Conservation (phyloP, 2,888 invertebrate species). For the Callinectes sapidus region DNA sequence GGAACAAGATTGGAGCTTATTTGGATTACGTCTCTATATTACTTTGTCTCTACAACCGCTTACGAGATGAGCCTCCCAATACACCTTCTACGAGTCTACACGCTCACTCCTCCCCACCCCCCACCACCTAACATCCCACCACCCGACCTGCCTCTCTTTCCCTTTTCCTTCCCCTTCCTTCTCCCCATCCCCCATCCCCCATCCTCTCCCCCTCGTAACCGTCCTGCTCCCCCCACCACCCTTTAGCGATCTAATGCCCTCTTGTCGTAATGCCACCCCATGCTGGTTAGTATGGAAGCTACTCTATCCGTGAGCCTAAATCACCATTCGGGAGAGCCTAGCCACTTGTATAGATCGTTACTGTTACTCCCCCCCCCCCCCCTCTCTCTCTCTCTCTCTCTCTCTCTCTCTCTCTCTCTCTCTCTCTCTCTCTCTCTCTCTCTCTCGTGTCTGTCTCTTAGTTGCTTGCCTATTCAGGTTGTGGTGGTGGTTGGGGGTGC, state of each 20-base stretch:
- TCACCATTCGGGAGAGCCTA: not conserved
- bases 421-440: not conserved
- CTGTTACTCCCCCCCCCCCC: not conserved
- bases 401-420: not conserved
- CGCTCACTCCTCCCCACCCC: no score
- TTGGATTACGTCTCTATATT: not conserved
- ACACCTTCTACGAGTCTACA: not conserved
- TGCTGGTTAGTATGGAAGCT: not conserved
- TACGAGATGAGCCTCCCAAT: not conserved
- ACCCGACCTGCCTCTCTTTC: not conserved
- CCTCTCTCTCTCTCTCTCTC: not conserved
- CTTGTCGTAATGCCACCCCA: not conserved
- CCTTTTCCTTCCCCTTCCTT: not conserved
- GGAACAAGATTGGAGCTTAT: conserved; percentile 28
- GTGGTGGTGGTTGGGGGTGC: not conserved
- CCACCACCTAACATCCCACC: not conserved
- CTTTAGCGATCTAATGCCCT: not conserved
- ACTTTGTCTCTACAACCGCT: not conserved
- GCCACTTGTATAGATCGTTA: conserved; percentile 29
- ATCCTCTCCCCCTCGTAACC: not conserved
- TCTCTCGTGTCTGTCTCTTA: not conserved
- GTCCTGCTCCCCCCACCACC: not conserved
- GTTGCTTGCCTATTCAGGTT: not conserved
- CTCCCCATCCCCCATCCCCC: no score
- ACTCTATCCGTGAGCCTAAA: not conserved